Evolutionary conservation across 2,113 vertebrate genomes (phyloP).

Genomic region (Hippocampus zosterae): DNA sequence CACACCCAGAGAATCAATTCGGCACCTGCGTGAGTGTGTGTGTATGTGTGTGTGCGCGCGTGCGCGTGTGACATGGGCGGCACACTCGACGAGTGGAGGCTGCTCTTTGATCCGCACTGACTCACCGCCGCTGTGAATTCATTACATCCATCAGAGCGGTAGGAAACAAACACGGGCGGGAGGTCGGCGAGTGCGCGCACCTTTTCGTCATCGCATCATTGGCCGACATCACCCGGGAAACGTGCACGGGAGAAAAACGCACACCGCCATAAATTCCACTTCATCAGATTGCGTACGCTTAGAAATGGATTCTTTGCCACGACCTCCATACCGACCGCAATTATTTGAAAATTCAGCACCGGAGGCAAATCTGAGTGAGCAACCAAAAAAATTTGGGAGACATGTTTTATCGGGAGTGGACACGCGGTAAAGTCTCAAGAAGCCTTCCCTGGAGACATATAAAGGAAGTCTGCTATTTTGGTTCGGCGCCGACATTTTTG

Average conservation of each 20-base stretch:
- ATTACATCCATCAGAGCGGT: constrained; percentile 33
- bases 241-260: background rate
- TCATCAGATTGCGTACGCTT: no score
- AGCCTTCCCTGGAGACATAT: no score
- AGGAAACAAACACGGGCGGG: constrained; percentile 21
- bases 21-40: no score
- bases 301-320: background rate
- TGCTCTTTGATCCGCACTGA: constrained; percentile 36
- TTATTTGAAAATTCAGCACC: background rate
- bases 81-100: background rate
- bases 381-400: background rate
- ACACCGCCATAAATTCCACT: no score
- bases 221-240: background rate
- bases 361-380: background rate
- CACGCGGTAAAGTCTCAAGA: background rate
- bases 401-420: background rate
- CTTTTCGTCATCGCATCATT: constrained; percentile 3
- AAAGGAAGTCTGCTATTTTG: no score
- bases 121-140: constrained; percentile 35
- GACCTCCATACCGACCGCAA: background rate
- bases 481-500: no score
- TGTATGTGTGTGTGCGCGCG: no score
- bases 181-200: constrained; percentile 15
- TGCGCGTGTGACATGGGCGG: background rate
- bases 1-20: background rate